phyloP scores from a whole-genome alignment of 2,797 vertebrate species.

The Dallia pectoralis region DNA sequence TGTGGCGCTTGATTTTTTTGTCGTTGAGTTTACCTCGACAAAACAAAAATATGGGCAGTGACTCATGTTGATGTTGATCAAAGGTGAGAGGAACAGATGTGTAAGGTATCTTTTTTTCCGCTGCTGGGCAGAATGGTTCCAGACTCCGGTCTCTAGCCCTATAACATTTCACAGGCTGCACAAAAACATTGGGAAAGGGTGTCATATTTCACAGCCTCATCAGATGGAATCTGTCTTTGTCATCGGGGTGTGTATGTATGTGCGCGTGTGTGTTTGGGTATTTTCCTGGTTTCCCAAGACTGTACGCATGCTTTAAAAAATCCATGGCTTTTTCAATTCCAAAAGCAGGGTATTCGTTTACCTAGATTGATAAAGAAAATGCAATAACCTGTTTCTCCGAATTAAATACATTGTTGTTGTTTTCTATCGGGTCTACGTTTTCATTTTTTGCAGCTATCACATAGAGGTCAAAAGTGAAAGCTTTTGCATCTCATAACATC shows the following conservation, averaged over 20 bases:
- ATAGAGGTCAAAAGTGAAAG: constrained; percentile 17
- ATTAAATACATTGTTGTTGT: constrained; percentile 24
- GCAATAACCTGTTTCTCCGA: constrained; percentile 24
- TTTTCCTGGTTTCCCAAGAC: neutral
- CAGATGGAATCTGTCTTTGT: constrained; percentile 6
- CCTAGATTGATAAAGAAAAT: constrained; percentile 26
- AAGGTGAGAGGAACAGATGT: neutral
- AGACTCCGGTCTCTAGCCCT: neutral
- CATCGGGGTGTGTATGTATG: constrained; percentile 3
- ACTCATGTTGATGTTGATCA: neutral
- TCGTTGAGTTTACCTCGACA: neutral
- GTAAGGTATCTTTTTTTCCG: constrained; percentile 13
- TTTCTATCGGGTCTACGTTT: neutral
- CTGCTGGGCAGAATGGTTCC: neutral
- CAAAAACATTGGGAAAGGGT: neutral
- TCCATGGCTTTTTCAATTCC: neutral
- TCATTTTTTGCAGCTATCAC: constrained; percentile 11
- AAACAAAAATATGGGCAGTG: neutral
- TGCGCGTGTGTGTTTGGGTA: neutral
- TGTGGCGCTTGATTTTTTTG: neutral
- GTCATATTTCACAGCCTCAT: constrained; percentile 17
- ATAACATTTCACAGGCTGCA: neutral
- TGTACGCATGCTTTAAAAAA: neutral
- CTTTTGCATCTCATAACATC: constrained; percentile 18
- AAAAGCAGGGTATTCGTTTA: neutral